phyloP scores from a whole-genome alignment of 1,140 invertebrate genomes.

The Xylocopa sonorina region DNA sequence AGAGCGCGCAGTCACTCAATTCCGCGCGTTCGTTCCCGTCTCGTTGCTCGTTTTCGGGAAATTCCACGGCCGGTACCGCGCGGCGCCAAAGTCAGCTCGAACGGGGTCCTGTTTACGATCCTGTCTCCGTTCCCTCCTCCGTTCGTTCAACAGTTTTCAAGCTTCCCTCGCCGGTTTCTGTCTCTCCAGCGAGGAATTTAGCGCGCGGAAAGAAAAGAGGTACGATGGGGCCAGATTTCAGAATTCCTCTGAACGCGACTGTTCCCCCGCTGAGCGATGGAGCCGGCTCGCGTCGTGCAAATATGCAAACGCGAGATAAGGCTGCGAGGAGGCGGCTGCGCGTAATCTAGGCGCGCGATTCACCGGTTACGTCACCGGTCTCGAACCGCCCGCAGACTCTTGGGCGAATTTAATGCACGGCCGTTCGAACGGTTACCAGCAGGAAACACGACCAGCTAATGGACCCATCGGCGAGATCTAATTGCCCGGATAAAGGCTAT shows the following conservation, averaged over 20 bases:
- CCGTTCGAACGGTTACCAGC: constrained; percentile 2
- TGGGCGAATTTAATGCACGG: constrained; percentile 15
- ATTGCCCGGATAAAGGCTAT: constrained; percentile 50
- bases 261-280: not conserved
- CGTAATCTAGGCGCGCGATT: constrained; percentile 1
- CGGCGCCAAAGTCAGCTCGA: too few species aligned
- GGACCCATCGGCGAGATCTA: constrained; percentile 44
- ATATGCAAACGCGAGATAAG: constrained; percentile 46
- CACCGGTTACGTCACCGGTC: constrained; percentile 6
- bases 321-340: not conserved
- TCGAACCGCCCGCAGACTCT: not conserved
- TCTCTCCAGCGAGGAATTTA: too few species aligned
- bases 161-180: too few species aligned
- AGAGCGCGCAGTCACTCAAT: not conserved
- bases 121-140: too few species aligned
- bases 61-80: not conserved
- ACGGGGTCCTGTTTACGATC: too few species aligned
- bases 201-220: too few species aligned
- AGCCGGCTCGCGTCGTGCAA: not conserved
- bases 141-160: too few species aligned
- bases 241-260: not conserved
- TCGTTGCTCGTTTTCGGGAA: not conserved
- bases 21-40: not conserved
- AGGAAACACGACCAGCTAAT: constrained; percentile 40
- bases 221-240: too few species aligned